Conservation (phyloP, 2,113 vertebrate species). For the Pipa parva region DNA sequence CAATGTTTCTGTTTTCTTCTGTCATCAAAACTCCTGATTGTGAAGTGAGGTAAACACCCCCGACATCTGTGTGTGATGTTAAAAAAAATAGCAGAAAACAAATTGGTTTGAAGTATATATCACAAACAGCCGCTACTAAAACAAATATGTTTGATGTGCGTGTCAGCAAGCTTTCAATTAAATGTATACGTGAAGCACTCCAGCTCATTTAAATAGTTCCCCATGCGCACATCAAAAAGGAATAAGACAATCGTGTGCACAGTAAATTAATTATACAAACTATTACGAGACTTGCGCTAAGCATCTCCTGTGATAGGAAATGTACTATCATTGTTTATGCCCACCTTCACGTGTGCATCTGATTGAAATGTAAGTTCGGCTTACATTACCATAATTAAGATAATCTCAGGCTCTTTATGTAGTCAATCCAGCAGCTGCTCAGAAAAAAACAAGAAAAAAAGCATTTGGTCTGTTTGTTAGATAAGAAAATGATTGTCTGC, state of each 20-base stretch:
- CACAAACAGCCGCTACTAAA: not conserved
- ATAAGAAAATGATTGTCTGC: slow-evolving; percentile 12
- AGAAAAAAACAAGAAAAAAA: slow-evolving; percentile 39
- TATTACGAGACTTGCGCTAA: not conserved
- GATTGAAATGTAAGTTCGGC: slow-evolving; percentile 52
- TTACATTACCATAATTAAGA: slow-evolving; percentile 55
- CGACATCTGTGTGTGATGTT: not conserved
- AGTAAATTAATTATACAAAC: not conserved
- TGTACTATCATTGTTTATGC: slow-evolving; percentile 22
- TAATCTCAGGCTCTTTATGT: slow-evolving; percentile 54
- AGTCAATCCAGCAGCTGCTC: slow-evolving; percentile 48
- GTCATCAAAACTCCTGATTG: too few species aligned
- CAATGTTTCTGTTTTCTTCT: too few species aligned
- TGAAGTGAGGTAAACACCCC: slow-evolving; percentile 4
- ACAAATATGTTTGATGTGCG: not conserved
- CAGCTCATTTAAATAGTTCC: not conserved
- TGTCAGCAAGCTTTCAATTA: not conserved
- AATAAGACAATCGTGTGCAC: not conserved
- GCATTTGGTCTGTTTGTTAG: slow-evolving; percentile 41
- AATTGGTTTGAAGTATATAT: slow-evolving; percentile 4
- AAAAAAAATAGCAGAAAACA: too few species aligned
- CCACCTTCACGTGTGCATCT: slow-evolving; percentile 32
- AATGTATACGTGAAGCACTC: not conserved
- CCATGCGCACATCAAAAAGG: not conserved
- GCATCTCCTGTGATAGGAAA: not conserved